phyloP scores from a whole-genome alignment of 2,888 invertebrate species.

The Thecocarcelia acutangulata region DNA sequence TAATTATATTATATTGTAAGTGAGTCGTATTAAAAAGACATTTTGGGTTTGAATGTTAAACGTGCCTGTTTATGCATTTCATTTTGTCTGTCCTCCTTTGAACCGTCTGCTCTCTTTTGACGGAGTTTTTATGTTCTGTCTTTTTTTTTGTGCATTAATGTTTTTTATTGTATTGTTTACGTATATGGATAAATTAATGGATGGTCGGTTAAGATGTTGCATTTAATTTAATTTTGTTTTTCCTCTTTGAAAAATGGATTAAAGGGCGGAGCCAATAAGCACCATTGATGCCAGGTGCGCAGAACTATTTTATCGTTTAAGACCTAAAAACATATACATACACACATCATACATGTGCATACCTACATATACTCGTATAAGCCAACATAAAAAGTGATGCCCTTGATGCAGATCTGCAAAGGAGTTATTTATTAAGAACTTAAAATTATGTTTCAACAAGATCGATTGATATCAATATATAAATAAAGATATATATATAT shows the following conservation, averaged over 20 bases:
- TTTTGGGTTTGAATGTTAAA: slow-evolving; percentile 45
- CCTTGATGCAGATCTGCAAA: slow-evolving; percentile 20
- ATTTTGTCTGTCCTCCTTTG: slow-evolving; percentile 9
- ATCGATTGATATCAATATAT: no score
- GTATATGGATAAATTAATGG: slow-evolving; percentile 41
- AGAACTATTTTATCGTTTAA: slow-evolving; percentile 50
- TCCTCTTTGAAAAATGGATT: slow-evolving; percentile 62
- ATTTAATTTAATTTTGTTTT: background rate
- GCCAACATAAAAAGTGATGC: no score
- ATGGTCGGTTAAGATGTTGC: slow-evolving; percentile 32
- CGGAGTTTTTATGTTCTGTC: background rate
- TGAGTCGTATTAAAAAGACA: slow-evolving; percentile 4
- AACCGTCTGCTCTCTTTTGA: slow-evolving; percentile 16
- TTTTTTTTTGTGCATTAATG: slow-evolving; percentile 47
- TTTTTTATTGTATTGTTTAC: slow-evolving; percentile 22
- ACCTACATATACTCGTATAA: slow-evolving; percentile 15
- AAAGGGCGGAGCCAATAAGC: slow-evolving; percentile 69
- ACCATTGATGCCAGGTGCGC: slow-evolving; percentile 68
- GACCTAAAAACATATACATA: slow-evolving; percentile 10
- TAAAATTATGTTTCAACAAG: no score
- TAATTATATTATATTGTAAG: background rate
- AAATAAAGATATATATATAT: no score
- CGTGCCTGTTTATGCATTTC: slow-evolving; percentile 6
- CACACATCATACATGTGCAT: background rate
- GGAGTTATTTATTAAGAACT: background rate